A percentile compares a stretch with the other conserved stretches of the same genome.
These are phyloP conservation scores for Premnoplex brunnescens DNA, from an alignment of 2,797 vertebrate genomes.

Conservation along the genomic window DNA sequence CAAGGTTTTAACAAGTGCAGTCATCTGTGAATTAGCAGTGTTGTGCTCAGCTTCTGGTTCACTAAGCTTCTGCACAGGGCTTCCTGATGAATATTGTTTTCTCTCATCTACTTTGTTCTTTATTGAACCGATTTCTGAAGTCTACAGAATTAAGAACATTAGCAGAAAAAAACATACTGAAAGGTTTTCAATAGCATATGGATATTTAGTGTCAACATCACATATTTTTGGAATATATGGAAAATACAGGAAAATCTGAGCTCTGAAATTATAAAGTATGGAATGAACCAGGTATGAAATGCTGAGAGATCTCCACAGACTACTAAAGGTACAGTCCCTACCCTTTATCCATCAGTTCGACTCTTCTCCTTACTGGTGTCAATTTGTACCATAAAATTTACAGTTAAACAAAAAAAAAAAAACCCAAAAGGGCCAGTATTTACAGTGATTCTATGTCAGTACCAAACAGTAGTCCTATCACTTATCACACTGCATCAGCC, in stretches of 20 bases:
- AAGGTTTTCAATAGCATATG: not conserved
- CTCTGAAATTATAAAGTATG: not conserved
- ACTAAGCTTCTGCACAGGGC: slow-evolving; percentile 69
- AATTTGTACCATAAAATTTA: not conserved
- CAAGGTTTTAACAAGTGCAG: slow-evolving; percentile 77
- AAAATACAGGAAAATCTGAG: not conserved
- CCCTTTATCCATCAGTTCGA: not conserved
- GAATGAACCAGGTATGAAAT: not conserved
- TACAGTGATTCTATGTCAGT: not conserved
- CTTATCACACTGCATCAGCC: not conserved
- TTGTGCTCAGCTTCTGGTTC: slow-evolving; percentile 74
- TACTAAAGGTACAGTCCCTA: not conserved
- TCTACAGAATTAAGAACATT: slow-evolving; percentile 75
- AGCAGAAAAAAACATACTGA: slow-evolving; percentile 1
- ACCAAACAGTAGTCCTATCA: not conserved
- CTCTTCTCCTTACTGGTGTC: not conserved
- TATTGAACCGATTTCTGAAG: slow-evolving; percentile 80
- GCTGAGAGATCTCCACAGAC: not conserved
- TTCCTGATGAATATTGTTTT: slow-evolving; percentile 75
- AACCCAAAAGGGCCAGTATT: not conserved
- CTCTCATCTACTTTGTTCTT: slow-evolving; percentile 82
- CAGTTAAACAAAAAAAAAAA: not conserved
- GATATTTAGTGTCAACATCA: not conserved
- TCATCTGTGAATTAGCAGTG: slow-evolving; percentile 77
- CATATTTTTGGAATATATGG: not conserved